These are phyloP conservation scores for Chalcosyrphus nemorum DNA, from an alignment of 2,888 invertebrate genomes.

Conservation along the genomic window DNA sequence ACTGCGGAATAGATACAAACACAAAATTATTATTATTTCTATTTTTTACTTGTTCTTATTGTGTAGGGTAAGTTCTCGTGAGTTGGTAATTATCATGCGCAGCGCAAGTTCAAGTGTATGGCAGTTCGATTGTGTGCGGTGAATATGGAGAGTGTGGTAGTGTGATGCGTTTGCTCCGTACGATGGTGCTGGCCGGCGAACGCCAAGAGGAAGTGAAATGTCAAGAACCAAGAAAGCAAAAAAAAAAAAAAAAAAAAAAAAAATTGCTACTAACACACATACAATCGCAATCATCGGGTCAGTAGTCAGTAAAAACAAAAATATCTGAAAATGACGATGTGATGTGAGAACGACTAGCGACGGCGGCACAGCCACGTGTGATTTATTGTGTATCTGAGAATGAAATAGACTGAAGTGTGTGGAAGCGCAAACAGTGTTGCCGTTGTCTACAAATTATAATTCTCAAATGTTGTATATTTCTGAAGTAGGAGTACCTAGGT, in stretches of 20 bases:
- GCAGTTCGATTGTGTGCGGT: conserved; percentile 18
- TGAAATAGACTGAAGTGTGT: not conserved
- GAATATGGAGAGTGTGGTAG: not conserved
- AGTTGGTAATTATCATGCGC: conserved; percentile 55
- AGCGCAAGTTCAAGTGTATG: conserved; percentile 69
- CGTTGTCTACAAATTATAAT: not conserved
- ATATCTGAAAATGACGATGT: not conserved
- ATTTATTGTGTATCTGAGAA: conserved; percentile 27
- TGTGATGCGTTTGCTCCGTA: conserved; percentile 27
- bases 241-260: conserved; percentile 10
- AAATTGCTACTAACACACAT: conserved; percentile 32
- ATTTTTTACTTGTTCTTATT: not conserved
- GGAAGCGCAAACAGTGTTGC: not conserved
- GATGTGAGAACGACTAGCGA: not conserved
- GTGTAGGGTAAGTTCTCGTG: conserved; percentile 61
- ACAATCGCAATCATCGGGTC: conserved; percentile 49
- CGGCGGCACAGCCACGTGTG: conserved; percentile 46
- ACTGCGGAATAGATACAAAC: conserved; percentile 11
- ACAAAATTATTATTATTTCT: not conserved
- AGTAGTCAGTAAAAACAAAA: conserved; percentile 55
- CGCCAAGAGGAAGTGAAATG: conserved; percentile 39
- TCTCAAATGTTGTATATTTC: no score
- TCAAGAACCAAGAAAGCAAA: conserved; percentile 31
- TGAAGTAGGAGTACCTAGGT: no score
- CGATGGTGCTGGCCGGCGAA: conserved; percentile 49